phyloP scores from a whole-genome alignment of 2,888 invertebrate genomes.

The Temnothorax rugatulus region DNA sequence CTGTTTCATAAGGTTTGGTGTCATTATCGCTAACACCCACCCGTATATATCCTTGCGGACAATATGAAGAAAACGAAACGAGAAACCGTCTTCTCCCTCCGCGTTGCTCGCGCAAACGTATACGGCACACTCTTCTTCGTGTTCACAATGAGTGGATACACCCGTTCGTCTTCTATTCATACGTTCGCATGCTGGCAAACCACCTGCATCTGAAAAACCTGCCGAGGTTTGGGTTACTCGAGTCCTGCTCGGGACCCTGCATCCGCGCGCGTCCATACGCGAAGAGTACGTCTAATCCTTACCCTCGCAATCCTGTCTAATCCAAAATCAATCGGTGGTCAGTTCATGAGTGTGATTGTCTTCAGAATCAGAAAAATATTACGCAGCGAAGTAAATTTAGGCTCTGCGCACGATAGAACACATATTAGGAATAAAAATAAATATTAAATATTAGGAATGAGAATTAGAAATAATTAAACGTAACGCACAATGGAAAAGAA shows the following conservation, averaged over 20 bases:
- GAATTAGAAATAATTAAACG: too few species aligned
- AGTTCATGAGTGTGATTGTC: neutral
- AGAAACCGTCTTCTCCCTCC: neutral
- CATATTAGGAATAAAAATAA: too few species aligned
- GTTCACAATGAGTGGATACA: constrained; percentile 58
- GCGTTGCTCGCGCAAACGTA: constrained; percentile 10
- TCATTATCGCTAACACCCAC: neutral
- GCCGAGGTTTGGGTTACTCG: constrained; percentile 66
- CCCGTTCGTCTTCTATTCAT: constrained; percentile 67
- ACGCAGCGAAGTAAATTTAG: neutral
- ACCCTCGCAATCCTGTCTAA: constrained; percentile 29
- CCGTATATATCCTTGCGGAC: neutral
- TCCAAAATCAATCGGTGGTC: neutral
- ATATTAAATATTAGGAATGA: too few species aligned
- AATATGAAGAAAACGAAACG: neutral
- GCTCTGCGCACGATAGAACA: too few species aligned
- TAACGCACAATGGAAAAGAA: too few species aligned
- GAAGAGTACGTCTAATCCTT: constrained; percentile 46
- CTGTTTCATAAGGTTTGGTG: neutral
- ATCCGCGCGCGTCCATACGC: constrained; percentile 34
- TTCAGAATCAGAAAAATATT: neutral
- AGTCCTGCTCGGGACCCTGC: constrained; percentile 42
- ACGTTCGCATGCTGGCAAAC: constrained; percentile 69
- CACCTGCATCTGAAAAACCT: constrained; percentile 69
- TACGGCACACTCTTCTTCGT: constrained; percentile 4